phyloP scores from a whole-genome alignment of 2,888 invertebrate genomes.

The Andricus curvator region DNA sequence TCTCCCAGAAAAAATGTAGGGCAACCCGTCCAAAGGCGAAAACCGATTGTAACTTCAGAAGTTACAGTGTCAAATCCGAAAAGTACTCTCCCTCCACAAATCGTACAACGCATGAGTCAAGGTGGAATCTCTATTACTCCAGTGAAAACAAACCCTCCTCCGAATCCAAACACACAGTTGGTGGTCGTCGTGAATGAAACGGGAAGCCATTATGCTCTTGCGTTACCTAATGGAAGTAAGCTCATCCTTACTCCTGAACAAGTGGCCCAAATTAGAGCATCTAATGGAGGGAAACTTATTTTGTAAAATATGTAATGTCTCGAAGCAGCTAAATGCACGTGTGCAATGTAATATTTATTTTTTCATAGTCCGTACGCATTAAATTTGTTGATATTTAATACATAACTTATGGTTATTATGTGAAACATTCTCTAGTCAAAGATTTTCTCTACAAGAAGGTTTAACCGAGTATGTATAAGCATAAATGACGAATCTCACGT shows the following conservation, averaged over 20 bases:
- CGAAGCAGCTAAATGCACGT: background rate
- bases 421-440: background rate
- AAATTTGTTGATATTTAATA: background rate
- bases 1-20: background rate
- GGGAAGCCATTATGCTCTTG: slow-evolving; percentile 75
- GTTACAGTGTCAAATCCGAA: slow-evolving; percentile 55
- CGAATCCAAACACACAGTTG: slow-evolving; percentile 61
- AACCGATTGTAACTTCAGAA: slow-evolving; percentile 60
- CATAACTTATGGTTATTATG: background rate
- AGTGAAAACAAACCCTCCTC: slow-evolving; percentile 55
- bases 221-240: slow-evolving; percentile 76
- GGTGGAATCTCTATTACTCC: slow-evolving; percentile 75
- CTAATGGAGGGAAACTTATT: slow-evolving; percentile 74
- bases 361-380: background rate
- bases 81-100: slow-evolving; percentile 66
- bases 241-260: slow-evolving; percentile 76
- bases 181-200: slow-evolving; percentile 76
- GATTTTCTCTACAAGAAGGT: background rate
- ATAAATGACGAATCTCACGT: background rate
- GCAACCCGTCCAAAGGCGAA: slow-evolving; percentile 45
- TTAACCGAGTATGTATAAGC: background rate
- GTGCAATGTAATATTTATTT: slow-evolving; percentile 40
- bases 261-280: slow-evolving; percentile 76
- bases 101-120: slow-evolving; percentile 73
- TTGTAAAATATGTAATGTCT: slow-evolving; percentile 59